Conservation (phyloP, 2,797 vertebrate genomes). For the Phataginus tetradactyla region DNA sequence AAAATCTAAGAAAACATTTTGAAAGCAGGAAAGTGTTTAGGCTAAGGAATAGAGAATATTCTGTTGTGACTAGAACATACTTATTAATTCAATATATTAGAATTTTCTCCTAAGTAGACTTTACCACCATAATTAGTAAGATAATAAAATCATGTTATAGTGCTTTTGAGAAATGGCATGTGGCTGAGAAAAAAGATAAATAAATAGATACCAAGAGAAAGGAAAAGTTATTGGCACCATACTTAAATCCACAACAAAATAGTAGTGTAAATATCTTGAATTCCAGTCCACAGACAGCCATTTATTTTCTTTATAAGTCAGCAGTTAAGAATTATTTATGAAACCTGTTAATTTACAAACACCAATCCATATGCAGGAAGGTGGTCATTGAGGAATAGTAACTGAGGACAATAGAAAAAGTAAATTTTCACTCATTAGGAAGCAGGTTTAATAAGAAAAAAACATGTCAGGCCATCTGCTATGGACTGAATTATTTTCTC, state of each 20-base stretch:
- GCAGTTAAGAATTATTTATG: not conserved
- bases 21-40: not conserved
- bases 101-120: not conserved
- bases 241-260: not conserved
- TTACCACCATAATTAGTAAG: not conserved
- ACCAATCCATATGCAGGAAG: not conserved
- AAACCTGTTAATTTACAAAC: not conserved
- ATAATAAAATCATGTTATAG: not conserved
- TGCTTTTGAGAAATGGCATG: not conserved
- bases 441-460: not conserved
- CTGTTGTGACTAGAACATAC: not conserved
- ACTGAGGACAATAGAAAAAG: not conserved
- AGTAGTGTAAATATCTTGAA: not conserved
- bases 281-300: not conserved
- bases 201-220: not conserved
- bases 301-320: conserved; percentile 15
- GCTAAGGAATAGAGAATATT: not conserved
- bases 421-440: not conserved
- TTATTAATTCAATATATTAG: not conserved
- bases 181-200: not conserved
- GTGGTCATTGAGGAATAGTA: not conserved
- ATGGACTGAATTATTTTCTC: not conserved
- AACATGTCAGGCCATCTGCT: not conserved
- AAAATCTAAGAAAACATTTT: not conserved
- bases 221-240: not conserved